Percentiles rank a stretch among this genome's conserved stretches.
These are phyloP conservation scores for Lasioglossum baleicum DNA, from an alignment of 1,140 invertebrate species.

Conservation along the genomic window DNA sequence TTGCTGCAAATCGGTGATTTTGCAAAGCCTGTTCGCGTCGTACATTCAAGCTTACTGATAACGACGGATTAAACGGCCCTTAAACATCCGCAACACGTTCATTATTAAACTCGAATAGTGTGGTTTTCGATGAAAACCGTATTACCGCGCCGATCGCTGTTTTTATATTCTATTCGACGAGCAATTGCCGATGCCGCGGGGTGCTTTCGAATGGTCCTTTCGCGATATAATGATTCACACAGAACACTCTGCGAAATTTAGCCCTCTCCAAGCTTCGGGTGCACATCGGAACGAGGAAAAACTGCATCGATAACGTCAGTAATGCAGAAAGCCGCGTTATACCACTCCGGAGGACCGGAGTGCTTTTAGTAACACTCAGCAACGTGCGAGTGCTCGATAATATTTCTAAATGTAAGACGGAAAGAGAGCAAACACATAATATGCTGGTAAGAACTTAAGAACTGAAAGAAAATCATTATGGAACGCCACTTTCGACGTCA, in stretches of 20 bases:
- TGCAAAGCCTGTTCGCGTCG: too few relatives aligned
- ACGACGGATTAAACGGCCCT: constrained; percentile 2
- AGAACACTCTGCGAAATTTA: constrained; percentile 20
- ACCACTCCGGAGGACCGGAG: neutral
- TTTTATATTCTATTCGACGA: constrained; percentile 38
- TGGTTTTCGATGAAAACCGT: constrained; percentile 21
- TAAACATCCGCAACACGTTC: neutral
- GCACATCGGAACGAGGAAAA: constrained; percentile 14
- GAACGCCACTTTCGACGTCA: too few relatives aligned
- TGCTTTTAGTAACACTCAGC: neutral
- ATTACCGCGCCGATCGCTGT: constrained; percentile 25
- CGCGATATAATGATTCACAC: constrained; percentile 28
- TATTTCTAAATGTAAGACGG: neutral
- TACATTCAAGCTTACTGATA: neutral
- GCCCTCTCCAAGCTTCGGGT: constrained; percentile 16
- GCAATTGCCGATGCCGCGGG: constrained; percentile 24
- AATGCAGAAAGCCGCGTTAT: neutral
- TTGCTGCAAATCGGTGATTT: neutral
- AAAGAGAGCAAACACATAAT: neutral
- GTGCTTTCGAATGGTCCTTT: constrained; percentile 38
- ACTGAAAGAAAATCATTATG: neutral
- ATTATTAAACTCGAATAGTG: constrained; percentile 3
- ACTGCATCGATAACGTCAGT: constrained; percentile 26
- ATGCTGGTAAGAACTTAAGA: neutral
- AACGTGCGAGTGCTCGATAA: neutral